Base-by-base conservation (phyloP, 2,888 invertebrate genomes). In the Leptarthrus brevirostris region DNA sequence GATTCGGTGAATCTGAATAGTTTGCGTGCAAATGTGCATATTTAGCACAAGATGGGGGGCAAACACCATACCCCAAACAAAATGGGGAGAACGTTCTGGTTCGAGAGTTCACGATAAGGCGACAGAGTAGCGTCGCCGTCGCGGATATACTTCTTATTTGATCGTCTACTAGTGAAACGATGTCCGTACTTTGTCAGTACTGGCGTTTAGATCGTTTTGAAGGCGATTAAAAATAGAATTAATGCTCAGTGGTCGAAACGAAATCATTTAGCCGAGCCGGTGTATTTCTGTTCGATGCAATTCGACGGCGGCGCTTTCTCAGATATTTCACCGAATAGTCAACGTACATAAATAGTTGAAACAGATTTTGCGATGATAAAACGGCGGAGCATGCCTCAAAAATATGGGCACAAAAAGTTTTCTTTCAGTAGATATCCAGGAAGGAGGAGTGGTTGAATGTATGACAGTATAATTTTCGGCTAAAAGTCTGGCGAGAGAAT, bases 1-100 rank as follows among this genome's bases (percentile, higher is more conserved):
- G 20, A 52, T 52, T 30, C 18, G 20, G 34, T 16, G n/a, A 18
- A 18, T 53, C 8, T 14, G 30, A 14, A 24, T 69, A 69, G 16
- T 69, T 69, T 69, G 69, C 34, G 52, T 69, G 52, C 20, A 52
- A 20, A 47, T 64, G 64, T 64, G 64, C 44, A 64, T 64, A 44
- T 64, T 64, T 64, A 22, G 54, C 22, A 26, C 44, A 12, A n/a
- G 10, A 14, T 18, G 14, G 26, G 24, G 12, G n/a, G 44, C n/a
- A n/a, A 20, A 4, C 44, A 4, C 12, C 16, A 14, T 44, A 4
- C 44, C 12, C n/a, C 47, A 20, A 20, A 3, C 49, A 61, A 64
- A 44, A n/a, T 16, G 58, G 20, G 14, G n/a, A 64, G 26, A 64
- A 22, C n/a, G 26, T 64, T 64, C 64, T 64, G 26, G 64, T 64